Conservation (phyloP, 2,888 invertebrate species). For the Stictocephala bisonia region DNA sequence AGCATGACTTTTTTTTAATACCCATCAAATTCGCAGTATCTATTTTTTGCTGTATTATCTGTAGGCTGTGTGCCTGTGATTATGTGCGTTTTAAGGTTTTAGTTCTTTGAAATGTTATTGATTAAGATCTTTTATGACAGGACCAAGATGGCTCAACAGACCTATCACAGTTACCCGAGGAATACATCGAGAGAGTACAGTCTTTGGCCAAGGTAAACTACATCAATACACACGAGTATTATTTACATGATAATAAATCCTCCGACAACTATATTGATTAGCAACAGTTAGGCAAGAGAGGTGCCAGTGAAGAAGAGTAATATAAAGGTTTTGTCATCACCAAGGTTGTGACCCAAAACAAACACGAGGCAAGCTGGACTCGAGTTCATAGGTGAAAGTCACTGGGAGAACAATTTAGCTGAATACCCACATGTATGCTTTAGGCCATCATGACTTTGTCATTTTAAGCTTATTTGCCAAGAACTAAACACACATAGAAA, state of each 20-base stretch:
- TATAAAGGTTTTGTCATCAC: background rate
- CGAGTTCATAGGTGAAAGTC: constrained; percentile 16
- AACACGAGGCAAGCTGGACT: background rate
- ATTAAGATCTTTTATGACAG: constrained; percentile 55
- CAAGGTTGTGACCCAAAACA: background rate
- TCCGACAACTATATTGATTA: background rate
- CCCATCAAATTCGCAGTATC: too few species aligned
- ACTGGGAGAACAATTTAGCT: too few species aligned
- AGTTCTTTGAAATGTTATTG: too few species aligned
- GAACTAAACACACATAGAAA: too few species aligned
- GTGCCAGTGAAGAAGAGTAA: background rate
- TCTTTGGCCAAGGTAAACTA: constrained; percentile 78
- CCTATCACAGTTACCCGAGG: constrained; percentile 84
- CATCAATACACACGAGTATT: background rate
- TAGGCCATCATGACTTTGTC: constrained; percentile 10
- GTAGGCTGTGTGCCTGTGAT: too few species aligned
- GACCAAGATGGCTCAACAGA: constrained; percentile 71
- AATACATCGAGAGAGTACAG: constrained; percentile 90
- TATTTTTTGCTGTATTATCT: too few species aligned
- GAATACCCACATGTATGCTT: too few species aligned
- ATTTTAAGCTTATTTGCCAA: too few species aligned
- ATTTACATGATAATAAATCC: background rate
- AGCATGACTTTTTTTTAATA: too few species aligned
- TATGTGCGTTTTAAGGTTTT: too few species aligned
- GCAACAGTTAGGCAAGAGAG: background rate